Percentiles rank a stretch among this genome's conserved stretches.
These are phyloP conservation scores for Schizaphis graminum DNA, from an alignment of 2,888 invertebrate genomes.

Conservation along the genomic window DNA sequence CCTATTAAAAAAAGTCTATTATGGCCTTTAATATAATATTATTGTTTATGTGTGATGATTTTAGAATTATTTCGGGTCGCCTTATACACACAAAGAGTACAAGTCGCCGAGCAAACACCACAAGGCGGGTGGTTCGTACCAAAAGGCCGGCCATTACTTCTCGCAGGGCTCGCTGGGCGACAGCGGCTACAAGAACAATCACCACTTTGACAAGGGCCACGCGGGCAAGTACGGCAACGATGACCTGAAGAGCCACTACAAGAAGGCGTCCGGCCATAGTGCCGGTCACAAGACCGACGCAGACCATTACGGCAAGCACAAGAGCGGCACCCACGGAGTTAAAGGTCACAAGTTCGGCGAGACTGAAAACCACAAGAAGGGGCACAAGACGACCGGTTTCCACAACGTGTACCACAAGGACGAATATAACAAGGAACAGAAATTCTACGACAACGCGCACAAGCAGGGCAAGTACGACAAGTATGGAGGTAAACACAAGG, in stretches of 20 bases:
- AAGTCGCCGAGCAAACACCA: slow-evolving; percentile 65
- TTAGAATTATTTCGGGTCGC: slow-evolving; percentile 75
- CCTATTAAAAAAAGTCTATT: not conserved
- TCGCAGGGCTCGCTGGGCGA: slow-evolving; percentile 77
- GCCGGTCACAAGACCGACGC: slow-evolving; percentile 77
- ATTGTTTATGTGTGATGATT: not conserved
- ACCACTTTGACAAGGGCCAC: slow-evolving; percentile 76
- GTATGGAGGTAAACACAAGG: slow-evolving; percentile 82
- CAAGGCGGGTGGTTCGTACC: slow-evolving; percentile 72
- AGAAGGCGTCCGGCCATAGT: slow-evolving; percentile 77
- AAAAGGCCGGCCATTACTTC: slow-evolving; percentile 74
- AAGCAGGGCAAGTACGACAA: slow-evolving; percentile 83
- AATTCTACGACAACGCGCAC: slow-evolving; percentile 88
- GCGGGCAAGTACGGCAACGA: slow-evolving; percentile 81
- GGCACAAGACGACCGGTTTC: slow-evolving; percentile 82
- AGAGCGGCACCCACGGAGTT: slow-evolving; percentile 79
- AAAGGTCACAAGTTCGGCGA: slow-evolving; percentile 78
- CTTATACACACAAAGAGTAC: slow-evolving; percentile 73
- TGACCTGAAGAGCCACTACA: slow-evolving; percentile 77
- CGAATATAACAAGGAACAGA: slow-evolving; percentile 83
- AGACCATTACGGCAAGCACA: slow-evolving; percentile 78
- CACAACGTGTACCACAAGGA: slow-evolving; percentile 86
- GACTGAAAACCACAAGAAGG: slow-evolving; percentile 82
- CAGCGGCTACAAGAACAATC: slow-evolving; percentile 78
- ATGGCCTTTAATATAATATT: not conserved